Evolutionary conservation across 2,888 invertebrate genomes (phyloP).

Genomic region (Scaptomyza reducta): DNA sequence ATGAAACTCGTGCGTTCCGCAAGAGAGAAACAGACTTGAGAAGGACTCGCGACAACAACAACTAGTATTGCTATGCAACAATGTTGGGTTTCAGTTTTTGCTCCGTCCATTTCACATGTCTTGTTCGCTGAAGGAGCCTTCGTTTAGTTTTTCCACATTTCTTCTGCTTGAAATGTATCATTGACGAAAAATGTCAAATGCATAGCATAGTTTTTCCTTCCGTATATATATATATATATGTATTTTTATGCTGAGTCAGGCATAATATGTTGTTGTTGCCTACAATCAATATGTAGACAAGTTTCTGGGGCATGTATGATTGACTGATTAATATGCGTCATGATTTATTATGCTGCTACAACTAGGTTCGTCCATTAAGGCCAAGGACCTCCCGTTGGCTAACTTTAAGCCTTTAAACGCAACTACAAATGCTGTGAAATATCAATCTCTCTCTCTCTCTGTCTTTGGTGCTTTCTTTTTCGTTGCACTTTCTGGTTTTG

Average conservation of each 20-base stretch:
- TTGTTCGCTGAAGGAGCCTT: conserved; percentile 19
- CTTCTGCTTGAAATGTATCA: conserved; percentile 49
- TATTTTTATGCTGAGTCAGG: conserved; percentile 56
- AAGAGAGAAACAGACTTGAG: conserved; percentile 3
- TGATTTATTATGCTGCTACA: conserved; percentile 59
- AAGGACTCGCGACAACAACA: not conserved
- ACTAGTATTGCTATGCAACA: conserved; percentile 55
- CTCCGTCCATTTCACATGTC: conserved; percentile 29
- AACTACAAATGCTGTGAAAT: conserved; percentile 8
- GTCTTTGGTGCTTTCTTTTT: conserved; percentile 11
- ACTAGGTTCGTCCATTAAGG: conserved; percentile 18
- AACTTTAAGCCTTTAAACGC: conserved; percentile 19
- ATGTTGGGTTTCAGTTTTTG: conserved; percentile 41
- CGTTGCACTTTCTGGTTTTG: conserved; percentile 31
- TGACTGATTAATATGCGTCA: conserved; percentile 78
- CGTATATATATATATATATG: not conserved
- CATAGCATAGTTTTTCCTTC: conserved; percentile 51
- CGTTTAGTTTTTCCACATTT: conserved; percentile 17
- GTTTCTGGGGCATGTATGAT: conserved; percentile 64
- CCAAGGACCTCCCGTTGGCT: conserved; percentile 28
- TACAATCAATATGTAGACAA: conserved; percentile 68
- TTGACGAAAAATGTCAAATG: conserved; percentile 76
- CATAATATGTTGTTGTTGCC: conserved; percentile 38
- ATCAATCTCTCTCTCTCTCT: conserved; percentile 23
- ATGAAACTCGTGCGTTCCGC: conserved; percentile 14